A percentile compares a stretch with the other conserved stretches of the same genome.
These are phyloP conservation scores for Miichthys miiuy DNA, from an alignment of 2,797 vertebrate species.

Conservation along the genomic window DNA sequence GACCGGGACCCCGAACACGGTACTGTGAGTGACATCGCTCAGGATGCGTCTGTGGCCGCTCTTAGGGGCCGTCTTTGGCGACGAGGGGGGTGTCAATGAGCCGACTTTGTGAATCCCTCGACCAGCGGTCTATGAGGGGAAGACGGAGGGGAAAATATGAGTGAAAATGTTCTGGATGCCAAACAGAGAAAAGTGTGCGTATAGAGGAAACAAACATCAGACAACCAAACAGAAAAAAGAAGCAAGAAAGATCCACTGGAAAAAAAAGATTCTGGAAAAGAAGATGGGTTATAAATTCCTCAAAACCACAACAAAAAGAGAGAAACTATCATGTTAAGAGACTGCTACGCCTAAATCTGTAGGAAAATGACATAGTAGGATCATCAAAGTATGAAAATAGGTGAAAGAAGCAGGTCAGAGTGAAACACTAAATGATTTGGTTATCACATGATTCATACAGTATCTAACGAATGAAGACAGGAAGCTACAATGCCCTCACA, in stretches of 20 bases:
- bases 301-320: slow-evolving; percentile 10
- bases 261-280: slow-evolving; percentile 9
- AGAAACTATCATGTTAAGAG: slow-evolving; percentile 14
- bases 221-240: slow-evolving; percentile 6
- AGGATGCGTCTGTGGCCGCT: slow-evolving; percentile 96
- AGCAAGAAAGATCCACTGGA: slow-evolving; percentile 9
- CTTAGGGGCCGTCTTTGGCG: slow-evolving; percentile 93
- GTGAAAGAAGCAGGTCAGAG: slow-evolving; percentile 5
- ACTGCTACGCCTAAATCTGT: too few relatives aligned
- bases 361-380: not conserved
- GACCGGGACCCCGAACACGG: slow-evolving; percentile 96
- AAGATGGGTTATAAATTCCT: not conserved
- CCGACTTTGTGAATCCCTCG: slow-evolving; percentile 87
- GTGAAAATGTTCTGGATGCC: not conserved
- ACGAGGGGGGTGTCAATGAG: slow-evolving; percentile 96
- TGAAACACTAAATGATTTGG: slow-evolving; percentile 16
- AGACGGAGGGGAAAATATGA: not conserved
- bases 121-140: slow-evolving; percentile 46
- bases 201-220: slow-evolving; percentile 2
- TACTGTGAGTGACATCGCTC: slow-evolving; percentile 97
- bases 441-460: slow-evolving; percentile 10
- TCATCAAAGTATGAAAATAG: slow-evolving; percentile 17
- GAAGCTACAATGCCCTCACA: not conserved
- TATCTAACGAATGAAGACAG: not conserved
- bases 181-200: not conserved